Base-by-base conservation (phyloP, 2,797 vertebrate genomes). In the Spinibarbus caldwelli region DNA sequence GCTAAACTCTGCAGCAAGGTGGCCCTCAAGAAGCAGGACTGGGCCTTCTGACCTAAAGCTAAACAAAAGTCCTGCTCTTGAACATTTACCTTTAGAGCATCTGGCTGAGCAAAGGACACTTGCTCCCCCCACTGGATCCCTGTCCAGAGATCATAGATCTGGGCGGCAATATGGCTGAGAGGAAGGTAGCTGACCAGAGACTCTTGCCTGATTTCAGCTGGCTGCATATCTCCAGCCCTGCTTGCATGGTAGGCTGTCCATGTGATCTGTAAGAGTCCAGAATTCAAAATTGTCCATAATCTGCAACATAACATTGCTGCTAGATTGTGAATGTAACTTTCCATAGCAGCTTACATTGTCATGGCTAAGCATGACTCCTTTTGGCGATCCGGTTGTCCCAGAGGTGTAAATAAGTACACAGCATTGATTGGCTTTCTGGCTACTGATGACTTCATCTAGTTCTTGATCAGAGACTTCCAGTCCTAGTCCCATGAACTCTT, bases 351-450 rank as follows among this genome's bases (percentile, higher is more conserved):
- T 57, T 94, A 97, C 97, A 15, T 97, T 97, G 91, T 97, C 97
- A 41, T 98, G 97, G 83, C 96, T 98, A 90, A 97, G 93, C 97
- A 97, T 97, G 78, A 96, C 96, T 85, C 96, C 97, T 92, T 98
- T 97, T 0, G 97, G 96, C 71, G 86, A 92, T 80, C 96, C 97
- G 0, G 97, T 97, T 47, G 96, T 98, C 85, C 97, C 97, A 0
- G 97, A 97, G 0, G 97, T 98, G 87, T 97, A 97, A 86, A 97
- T 95, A 5, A 97, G 92, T 0, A 92, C 92, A 1, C 97, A 97
- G 90, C 97, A 97, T 26, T 97, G 96, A 88, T 96, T 96, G 0
- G 96, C 95, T 92, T 91, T 94, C 90, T 98, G 96, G 54, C 93
- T 92, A 10, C 83, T 78, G 54, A 97, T 95, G 86, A 96, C 82